Base-by-base conservation (phyloP, 2,797 vertebrate genomes). In the Sebastes hubbsi region DNA sequence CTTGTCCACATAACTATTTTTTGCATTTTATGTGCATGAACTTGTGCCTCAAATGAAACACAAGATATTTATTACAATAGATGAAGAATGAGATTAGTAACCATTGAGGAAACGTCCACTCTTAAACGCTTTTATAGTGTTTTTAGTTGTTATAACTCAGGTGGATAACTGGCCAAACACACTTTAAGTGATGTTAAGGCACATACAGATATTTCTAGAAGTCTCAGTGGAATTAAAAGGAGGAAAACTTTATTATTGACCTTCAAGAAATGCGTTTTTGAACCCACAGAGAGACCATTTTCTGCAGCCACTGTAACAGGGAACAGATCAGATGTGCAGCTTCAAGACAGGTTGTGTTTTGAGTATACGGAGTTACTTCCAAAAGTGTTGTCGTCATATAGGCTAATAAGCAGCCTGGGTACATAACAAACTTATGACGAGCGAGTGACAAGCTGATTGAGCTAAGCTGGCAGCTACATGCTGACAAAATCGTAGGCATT, bases 21-120 rank as follows among this genome's bases (percentile, higher is more conserved):
- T 18, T 6, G 8, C 75, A 42, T 71, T 60, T 61, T 0, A 42
- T 27, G 14, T 13, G 20, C 38, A 62, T 4, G 6, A 72, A 22
- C 29, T 20, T 27, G 24, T 60, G 54, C 62, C 72, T 84, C 42
- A 72, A 69, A 67, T 75, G 14, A 72, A 24, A 81, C 2, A 27
- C 8, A 1, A 73, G 61, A 59, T 67, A 76, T 83, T 69, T 61
- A 75, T 82, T 20, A 27, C 1, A 12, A 2, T 4, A 4, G 7
- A 27, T 14, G 13, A 64, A 34, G 20, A 60, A 64, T 20, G 14
- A 8, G 38, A 6, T 38, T 4, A 46, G 22, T 10, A 64, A 52
- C 36, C 30, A 22, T 20, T 2, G 3, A 52, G 6, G 18, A 59
- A 78, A 69, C n/a, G 8, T 20, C 16, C 55, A 46, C 12, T 34